Base-by-base conservation (phyloP, 1,140 invertebrate genomes). In the Zaprionus africanus region DNA sequence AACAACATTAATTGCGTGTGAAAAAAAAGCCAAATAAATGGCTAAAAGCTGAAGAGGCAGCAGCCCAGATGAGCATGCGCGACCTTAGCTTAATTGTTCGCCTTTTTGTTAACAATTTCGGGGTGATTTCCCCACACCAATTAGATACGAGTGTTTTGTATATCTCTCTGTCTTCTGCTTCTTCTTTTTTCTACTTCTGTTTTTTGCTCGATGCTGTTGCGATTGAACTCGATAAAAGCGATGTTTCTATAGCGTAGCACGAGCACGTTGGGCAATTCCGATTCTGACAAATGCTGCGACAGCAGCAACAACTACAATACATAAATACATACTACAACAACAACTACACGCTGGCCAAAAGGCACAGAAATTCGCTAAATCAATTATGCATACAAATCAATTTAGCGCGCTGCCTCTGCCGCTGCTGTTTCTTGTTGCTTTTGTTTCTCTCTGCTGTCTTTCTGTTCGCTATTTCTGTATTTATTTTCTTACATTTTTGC, bases 341-440 rank as follows among this genome's bases (percentile, higher is more conserved):
- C 68, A 58, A 56, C 65, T 74, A 66, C 67, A 66, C 59, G 61
- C 63, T 54, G 53, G 49, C 46, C n/a, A 56, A 65, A 79, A 81
- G 83, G 74, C 67, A 62, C 68, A 34, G 49, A 69, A 74, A 87
- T 79, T 86, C 63, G 83, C 73, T 61, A 87, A 78, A 90, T 88
- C 85, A 88, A 84, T 88, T 88, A 90, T 88, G 84, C 84, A 88
- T 84, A 88, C 84, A 88, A 79, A 78, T 76, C 67, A 87, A 72
- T 83, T 86, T 70, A 51, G 70, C 41, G 57, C 38, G 38, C 15
- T 41, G 38, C 15, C 38, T 6, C 41, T 74, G 71, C 66, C 46
- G 26, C 26, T 26, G 26, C 26, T 26, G 28, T 7, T 1, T 9
- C 28, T 31, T 34, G 31, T 9, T 34, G 31, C 31, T 72, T 64